Evolutionary conservation across 2,888 invertebrate genomes (phyloP).

Genomic region (Eupithecia vulgata): DNA sequence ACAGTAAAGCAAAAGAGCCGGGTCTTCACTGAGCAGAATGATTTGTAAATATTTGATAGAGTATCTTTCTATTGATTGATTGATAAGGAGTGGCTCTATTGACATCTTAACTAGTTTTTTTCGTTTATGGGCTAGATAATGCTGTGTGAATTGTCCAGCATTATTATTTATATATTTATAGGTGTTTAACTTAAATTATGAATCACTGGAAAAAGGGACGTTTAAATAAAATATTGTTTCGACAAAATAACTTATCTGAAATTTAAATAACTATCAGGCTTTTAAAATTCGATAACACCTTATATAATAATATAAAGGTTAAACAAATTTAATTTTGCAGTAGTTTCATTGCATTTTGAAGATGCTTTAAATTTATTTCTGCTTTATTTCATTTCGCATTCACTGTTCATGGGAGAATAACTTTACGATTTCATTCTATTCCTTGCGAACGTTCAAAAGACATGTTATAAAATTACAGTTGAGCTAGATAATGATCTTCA

Average conservation of each 20-base stretch:
- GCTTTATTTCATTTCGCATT: constrained; percentile 9
- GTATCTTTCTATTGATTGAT: background rate
- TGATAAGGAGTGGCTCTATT: background rate
- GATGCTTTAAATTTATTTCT: background rate
- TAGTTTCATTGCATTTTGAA: background rate
- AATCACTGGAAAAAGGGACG: too few species aligned
- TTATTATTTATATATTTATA: too few species aligned
- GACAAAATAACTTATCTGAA: background rate
- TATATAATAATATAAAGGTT: background rate
- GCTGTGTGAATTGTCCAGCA: too few species aligned
- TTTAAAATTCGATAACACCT: background rate
- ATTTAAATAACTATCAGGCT: background rate
- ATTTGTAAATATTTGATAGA: background rate
- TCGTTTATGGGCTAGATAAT: background rate
- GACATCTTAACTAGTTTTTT: background rate
- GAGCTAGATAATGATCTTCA: constrained; percentile 24
- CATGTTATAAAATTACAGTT: constrained; percentile 24
- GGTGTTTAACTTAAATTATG: too few species aligned
- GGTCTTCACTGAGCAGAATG: background rate
- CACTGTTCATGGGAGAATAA: constrained; percentile 16
- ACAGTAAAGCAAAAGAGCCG: background rate
- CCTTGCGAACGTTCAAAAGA: constrained; percentile 13
- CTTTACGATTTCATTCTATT: constrained; percentile 18
- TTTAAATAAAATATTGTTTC: too few species aligned
- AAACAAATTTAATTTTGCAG: background rate